phyloP scores from a whole-genome alignment of 2,113 vertebrate genomes.

The Anhinga anhinga region DNA sequence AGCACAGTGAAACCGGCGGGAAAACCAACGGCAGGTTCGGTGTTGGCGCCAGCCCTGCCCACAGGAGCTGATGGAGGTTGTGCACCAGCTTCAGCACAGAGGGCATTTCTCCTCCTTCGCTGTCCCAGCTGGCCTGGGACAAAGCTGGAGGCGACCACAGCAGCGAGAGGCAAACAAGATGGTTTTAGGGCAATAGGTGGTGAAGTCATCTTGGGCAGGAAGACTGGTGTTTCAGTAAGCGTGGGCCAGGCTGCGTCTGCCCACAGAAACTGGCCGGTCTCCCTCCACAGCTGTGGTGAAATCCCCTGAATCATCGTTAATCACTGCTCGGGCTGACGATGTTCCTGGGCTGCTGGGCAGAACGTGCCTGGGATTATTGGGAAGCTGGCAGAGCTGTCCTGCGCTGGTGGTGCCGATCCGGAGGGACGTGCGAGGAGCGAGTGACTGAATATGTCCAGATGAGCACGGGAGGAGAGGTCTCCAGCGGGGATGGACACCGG shows the following conservation, averaged over 20 bases:
- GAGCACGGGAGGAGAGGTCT: background rate
- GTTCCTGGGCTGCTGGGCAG: background rate
- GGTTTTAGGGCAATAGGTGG: background rate
- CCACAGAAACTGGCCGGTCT: background rate
- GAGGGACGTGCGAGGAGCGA: rapidly evolving
- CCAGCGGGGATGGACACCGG: background rate
- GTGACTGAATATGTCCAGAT: background rate
- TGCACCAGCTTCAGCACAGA: rapidly evolving
- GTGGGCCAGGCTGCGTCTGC: background rate
- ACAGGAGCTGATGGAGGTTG: background rate
- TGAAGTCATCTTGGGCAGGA: background rate
- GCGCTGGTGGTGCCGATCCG: rapidly evolving
- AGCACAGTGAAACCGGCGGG: rapidly evolving
- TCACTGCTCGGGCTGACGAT: rapidly evolving
- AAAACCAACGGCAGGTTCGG: rapidly evolving
- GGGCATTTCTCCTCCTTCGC: background rate
- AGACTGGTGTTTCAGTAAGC: background rate
- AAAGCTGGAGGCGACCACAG: background rate
- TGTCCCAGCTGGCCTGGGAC: background rate
- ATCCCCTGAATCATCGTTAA: background rate
- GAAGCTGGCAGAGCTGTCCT: rapidly evolving
- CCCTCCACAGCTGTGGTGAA: background rate
- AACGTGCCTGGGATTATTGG: rapidly evolving
- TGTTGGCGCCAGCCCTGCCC: background rate
- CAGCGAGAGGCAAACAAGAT: background rate